These are phyloP conservation scores for Tyrophagus putrescentiae DNA, from an alignment of 1,140 invertebrate genomes.

Conservation along the genomic window DNA sequence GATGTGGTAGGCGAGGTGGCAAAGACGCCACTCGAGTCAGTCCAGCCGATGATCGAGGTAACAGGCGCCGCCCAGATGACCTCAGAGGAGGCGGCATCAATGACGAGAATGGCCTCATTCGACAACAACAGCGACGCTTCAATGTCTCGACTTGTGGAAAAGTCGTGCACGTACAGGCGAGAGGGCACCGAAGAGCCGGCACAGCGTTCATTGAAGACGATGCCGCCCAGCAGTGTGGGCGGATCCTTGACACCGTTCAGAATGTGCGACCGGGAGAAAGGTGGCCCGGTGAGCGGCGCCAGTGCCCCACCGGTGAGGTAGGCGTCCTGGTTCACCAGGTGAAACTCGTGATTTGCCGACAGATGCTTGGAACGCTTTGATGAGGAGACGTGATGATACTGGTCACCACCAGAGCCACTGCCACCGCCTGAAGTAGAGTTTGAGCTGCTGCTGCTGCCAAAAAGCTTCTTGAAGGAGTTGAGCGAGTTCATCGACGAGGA, in stretches of 20 bases:
- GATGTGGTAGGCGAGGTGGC: slow-evolving; percentile 2
- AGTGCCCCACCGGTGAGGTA: background rate
- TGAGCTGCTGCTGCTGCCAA: background rate
- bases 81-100: slow-evolving; percentile 19
- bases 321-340: background rate
- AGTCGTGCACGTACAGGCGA: slow-evolving; percentile 10
- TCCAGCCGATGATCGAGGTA: slow-evolving; percentile 24
- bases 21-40: slow-evolving; percentile 7
- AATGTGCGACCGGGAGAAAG: background rate
- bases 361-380: background rate
- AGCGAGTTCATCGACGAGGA: background rate
- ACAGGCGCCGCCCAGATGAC: slow-evolving; percentile 20
- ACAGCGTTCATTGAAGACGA: slow-evolving; percentile 6
- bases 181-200: slow-evolving; percentile 5
- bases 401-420: background rate
- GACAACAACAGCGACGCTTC: background rate
- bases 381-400: background rate
- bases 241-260: slow-evolving; percentile 2
- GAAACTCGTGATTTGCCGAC: background rate
- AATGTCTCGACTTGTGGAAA: background rate
- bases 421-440: background rate
- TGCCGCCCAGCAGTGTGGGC: background rate
- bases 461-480: slow-evolving; percentile 42
- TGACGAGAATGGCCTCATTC: slow-evolving; percentile 28
- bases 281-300: background rate